A percentile compares a stretch with the other conserved stretches of the same genome.
Conservation (phyloP, 2,797 vertebrate genomes). For the Xyrichtys novacula region DNA sequence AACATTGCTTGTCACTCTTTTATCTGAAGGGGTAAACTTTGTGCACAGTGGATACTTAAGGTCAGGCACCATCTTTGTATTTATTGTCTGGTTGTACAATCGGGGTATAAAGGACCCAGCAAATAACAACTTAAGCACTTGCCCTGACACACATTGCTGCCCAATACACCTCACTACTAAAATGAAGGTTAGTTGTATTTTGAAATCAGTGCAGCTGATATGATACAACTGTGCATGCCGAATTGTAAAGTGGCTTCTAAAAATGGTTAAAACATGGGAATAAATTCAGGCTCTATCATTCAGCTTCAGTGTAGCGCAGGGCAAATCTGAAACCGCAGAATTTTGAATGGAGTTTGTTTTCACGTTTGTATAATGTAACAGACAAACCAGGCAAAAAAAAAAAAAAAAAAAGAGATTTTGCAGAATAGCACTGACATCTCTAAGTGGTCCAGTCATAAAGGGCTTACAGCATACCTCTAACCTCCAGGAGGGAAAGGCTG, state of each 20-base stretch:
- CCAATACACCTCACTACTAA: background rate
- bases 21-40: no score
- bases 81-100: background rate
- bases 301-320: background rate
- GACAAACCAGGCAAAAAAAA: background rate
- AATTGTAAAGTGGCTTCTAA: background rate
- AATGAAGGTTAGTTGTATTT: background rate
- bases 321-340: background rate
- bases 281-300: background rate
- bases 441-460: background rate
- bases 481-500: conserved; percentile 83
- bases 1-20: no score
- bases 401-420: background rate
- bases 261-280: background rate
- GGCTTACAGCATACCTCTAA: conserved; percentile 82
- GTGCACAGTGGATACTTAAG: no score
- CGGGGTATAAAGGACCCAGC: background rate
- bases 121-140: background rate
- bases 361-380: background rate
- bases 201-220: background rate
- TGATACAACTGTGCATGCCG: background rate
- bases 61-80: no score
- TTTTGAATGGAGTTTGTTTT: conserved; percentile 19
- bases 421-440: background rate
- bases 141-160: no score